These are phyloP conservation scores for Atta colombica DNA, from an alignment of 1,140 invertebrate species.

Conservation along the genomic window DNA sequence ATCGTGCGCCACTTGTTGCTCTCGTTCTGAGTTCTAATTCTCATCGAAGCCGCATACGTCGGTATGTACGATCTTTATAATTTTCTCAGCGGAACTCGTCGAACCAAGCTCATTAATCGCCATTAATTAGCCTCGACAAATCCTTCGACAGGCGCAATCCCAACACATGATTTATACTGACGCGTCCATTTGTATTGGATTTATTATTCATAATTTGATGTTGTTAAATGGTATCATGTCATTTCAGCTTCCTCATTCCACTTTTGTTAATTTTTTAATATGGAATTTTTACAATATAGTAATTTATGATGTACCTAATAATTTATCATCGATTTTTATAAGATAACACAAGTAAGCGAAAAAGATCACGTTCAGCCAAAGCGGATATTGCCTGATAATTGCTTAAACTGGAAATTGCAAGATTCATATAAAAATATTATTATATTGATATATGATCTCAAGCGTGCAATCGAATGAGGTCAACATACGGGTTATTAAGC, in stretches of 20 bases:
- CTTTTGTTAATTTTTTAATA: background rate
- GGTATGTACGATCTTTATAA: slow-evolving; percentile 20
- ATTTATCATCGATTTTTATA: background rate
- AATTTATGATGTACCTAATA: too few relatives aligned
- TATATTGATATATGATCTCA: too few relatives aligned
- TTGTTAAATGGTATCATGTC: background rate
- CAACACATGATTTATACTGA: background rate
- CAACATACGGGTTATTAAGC: too few relatives aligned
- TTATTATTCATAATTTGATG: background rate
- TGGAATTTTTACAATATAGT: background rate
- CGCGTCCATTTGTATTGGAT: background rate
- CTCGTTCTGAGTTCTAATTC: slow-evolving; percentile 54
- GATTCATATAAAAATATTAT: too few relatives aligned
- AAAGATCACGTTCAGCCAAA: too few relatives aligned
- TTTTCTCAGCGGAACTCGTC: slow-evolving; percentile 29
- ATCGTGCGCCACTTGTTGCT: slow-evolving; percentile 69
- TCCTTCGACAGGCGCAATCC: background rate
- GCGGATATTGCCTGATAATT: too few relatives aligned
- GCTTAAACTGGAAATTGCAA: too few relatives aligned
- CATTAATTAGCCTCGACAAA: slow-evolving; percentile 35
- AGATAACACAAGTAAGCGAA: too few relatives aligned
- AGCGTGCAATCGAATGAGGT: too few relatives aligned
- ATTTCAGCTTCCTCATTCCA: background rate
- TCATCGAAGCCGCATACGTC: slow-evolving; percentile 27
- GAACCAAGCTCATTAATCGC: slow-evolving; percentile 10